phyloP scores from a whole-genome alignment of 1,140 invertebrate genomes.

The Zaprionus lachaisei region DNA sequence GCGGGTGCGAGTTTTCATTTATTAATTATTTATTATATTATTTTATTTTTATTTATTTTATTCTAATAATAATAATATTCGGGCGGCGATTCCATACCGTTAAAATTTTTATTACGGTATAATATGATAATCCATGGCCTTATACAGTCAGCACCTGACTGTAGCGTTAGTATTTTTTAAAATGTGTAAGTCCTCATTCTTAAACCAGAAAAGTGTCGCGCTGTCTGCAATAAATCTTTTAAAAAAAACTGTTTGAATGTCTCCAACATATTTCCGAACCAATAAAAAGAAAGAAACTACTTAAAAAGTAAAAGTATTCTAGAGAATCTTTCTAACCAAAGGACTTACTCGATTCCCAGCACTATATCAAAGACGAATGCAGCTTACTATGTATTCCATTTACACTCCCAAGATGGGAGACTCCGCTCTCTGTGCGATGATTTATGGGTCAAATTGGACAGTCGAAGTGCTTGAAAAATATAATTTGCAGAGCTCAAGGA shows the following conservation, averaged over 20 bases:
- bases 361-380: not conserved
- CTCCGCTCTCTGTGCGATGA: not conserved
- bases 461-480: constrained; percentile 15
- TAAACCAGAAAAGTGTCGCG: too few species aligned
- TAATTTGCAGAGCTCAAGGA: constrained; percentile 7
- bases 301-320: not conserved
- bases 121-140: too few species aligned
- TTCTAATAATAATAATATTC: too few species aligned
- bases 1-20: too few species aligned
- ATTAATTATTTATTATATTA: too few species aligned
- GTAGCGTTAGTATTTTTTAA: too few species aligned
- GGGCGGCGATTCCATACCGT: too few species aligned
- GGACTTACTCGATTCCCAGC: not conserved
- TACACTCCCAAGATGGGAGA: not conserved
- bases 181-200: too few species aligned
- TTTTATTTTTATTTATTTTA: too few species aligned
- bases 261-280: not conserved
- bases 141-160: too few species aligned
- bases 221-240: too few species aligned
- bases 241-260: not conserved
- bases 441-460: constrained; percentile 1
- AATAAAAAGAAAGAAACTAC: not conserved
- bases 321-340: not conserved
- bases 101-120: too few species aligned
- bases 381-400: not conserved